phyloP scores from a whole-genome alignment of 1,140 invertebrate species.

The Phymastichus coffea region DNA sequence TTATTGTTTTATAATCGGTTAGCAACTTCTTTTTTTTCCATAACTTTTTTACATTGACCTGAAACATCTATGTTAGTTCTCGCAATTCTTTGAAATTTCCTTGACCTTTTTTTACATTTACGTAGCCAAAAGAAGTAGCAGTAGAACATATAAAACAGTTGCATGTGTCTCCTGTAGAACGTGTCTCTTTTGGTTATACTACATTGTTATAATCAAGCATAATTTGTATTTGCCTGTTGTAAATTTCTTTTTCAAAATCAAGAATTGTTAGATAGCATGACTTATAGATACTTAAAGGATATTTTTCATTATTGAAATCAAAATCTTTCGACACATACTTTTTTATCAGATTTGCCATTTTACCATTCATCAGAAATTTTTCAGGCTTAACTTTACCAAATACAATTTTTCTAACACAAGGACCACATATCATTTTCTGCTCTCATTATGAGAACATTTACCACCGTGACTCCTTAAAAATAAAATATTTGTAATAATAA shows the following conservation, averaged over 20 bases:
- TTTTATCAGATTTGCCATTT: too few species aligned
- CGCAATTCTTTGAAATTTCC: background rate
- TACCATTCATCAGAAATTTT: background rate
- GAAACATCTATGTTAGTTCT: background rate
- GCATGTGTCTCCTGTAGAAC: background rate
- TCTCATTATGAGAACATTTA: conserved; percentile 6
- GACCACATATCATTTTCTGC: background rate
- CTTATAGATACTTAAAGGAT: too few species aligned
- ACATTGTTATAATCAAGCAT: background rate
- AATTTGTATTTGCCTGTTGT: background rate
- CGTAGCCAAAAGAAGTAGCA: background rate
- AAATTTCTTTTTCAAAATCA: background rate
- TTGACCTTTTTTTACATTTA: background rate
- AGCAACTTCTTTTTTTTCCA: background rate
- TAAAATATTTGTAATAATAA: too few species aligned
- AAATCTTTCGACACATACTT: too few species aligned
- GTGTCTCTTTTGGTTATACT: background rate
- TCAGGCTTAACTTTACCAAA: background rate
- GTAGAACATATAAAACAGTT: conserved; percentile 4
- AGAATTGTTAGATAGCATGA: too few species aligned
- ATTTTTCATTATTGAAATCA: too few species aligned
- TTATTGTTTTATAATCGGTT: background rate
- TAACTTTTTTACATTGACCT: background rate
- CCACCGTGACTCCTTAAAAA: too few species aligned
- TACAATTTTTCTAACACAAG: background rate